phyloP scores from a whole-genome alignment of 92 coral and sea anemone genomes.

The Zoanthus sociatus region DNA sequence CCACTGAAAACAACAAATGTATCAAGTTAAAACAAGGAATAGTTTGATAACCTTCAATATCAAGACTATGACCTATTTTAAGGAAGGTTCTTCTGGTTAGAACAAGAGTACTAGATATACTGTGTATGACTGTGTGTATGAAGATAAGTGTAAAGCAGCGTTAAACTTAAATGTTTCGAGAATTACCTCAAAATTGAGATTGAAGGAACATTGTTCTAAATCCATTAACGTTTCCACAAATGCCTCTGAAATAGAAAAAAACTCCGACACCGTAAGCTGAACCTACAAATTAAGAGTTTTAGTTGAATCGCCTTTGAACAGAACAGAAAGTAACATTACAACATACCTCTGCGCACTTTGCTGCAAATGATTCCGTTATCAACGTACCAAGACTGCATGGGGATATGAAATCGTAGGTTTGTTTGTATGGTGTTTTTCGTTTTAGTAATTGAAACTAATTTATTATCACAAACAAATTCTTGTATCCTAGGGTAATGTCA shows the following conservation, averaged over 20 bases:
- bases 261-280: not conserved
- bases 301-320: not conserved
- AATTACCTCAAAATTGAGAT: conserved; percentile 79
- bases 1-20: too few species aligned
- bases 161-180: not conserved
- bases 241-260: conserved; percentile 49
- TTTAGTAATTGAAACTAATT: too few species aligned
- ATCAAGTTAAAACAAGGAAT: too few species aligned
- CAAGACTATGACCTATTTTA: too few species aligned
- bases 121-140: too few species aligned
- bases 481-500: too few species aligned
- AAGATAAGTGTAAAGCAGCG: too few species aligned
- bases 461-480: too few species aligned
- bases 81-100: too few species aligned
- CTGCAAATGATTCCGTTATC: conserved; percentile 69
- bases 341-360: conserved; percentile 74
- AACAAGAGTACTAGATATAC: too few species aligned
- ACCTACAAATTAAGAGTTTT: not conserved
- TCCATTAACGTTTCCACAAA: conserved; percentile 70
- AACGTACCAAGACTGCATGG: conserved; percentile 72
- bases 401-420: not conserved
- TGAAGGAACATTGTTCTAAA: conserved; percentile 67
- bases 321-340: not conserved
- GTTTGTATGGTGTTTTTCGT: too few species aligned
- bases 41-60: too few species aligned